Evolutionary conservation across 2,797 vertebrate species (phyloP).

Genomic region (Rhynchonycteris naso): DNA sequence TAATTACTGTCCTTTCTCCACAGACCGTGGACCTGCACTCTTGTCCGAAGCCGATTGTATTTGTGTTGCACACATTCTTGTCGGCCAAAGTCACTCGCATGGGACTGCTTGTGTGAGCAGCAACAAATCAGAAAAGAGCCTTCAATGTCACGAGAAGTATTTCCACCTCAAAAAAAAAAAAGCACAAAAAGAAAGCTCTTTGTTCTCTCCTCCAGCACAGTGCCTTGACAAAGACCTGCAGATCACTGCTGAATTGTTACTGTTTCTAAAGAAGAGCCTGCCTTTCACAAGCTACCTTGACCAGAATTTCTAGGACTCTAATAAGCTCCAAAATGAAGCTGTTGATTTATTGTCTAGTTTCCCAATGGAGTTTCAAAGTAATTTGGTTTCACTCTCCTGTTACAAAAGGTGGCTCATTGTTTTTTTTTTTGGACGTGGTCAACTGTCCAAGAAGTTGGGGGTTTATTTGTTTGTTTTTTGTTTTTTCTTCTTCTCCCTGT

Average conservation of each 20-base stretch:
- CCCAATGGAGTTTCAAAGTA: conserved; percentile 36
- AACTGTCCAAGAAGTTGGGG: background rate
- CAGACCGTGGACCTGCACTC: conserved; percentile 96
- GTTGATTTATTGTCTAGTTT: conserved; percentile 11
- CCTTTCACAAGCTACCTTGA: conserved; percentile 36
- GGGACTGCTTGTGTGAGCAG: conserved; percentile 92
- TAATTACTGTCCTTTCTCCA: conserved; percentile 27
- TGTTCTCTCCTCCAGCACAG: conserved; percentile 66
- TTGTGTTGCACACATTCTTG: conserved; percentile 97
- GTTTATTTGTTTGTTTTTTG: background rate
- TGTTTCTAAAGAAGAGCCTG: conserved; percentile 50
- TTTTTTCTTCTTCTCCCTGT: background rate
- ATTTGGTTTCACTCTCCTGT: conserved; percentile 45
- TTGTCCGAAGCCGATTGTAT: conserved; percentile 96
- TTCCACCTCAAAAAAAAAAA: conserved; percentile 32
- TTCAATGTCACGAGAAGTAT: conserved; percentile 44
- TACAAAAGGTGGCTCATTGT: conserved; percentile 18
- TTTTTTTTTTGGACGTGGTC: conserved; percentile 33
- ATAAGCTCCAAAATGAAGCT: conserved; percentile 61
- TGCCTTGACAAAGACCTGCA: conserved; percentile 83
- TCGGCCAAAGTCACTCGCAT: conserved; percentile 98
- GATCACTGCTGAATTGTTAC: conserved; percentile 60
- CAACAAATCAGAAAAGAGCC: background rate
- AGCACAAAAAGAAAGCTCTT: conserved; percentile 75
- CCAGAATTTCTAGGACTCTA: conserved; percentile 48